Base-by-base conservation (phyloP, 1,140 invertebrate genomes). In the Zelostemma sp. region DNA sequence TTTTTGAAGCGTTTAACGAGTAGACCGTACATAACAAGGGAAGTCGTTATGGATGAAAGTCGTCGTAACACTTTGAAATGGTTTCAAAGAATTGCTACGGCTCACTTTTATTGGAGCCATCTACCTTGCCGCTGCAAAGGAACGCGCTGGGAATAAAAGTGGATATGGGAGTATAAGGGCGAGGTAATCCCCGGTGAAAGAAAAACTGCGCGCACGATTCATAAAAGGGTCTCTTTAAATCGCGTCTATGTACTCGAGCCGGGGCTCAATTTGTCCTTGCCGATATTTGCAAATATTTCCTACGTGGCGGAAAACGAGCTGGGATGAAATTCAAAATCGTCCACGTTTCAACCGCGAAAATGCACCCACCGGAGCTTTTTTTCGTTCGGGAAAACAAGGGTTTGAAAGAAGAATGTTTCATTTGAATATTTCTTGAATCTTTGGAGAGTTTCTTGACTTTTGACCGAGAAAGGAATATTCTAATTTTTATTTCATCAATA, bases 71-170 rank as follows among this genome's bases (percentile, higher is more conserved):
- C 70, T 72, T 72, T 72, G 65, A 68, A 72, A 72, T 53, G 65
- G 58, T 73, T 73, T 66, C 45, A 66, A 68, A 73, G 71, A 73
- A 73, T 73, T 68, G 71, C 65, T 47, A 59, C 48, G 66, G 66
- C 71, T 73, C 65, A 68, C 61, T 73, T 73, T 73, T 68, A 73
- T 73, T 66, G 71, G 58, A 61, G 61, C 66, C 68, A 73, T 73
- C 71, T 66, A 68, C 65, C 61, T 71, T 66, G 62, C 65, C 55
- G 38, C 51, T 63, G 65, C 59, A 66, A 66, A 66, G 58, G 62
- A 69, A 73, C 71, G 71, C 71, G 66, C 35, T 19, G 62, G 54
- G 71, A 73, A 73, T 73, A 73, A 66, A 67, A 68, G 62, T 62
- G 66, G 67, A 69, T 73, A 69, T 69, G 65, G 63, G 71, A 69